Evolutionary conservation across 2,888 invertebrate genomes (phyloP), one percentile per base, ranked within the genome.

Genomic region (Drosophila peninsularis): DNA sequence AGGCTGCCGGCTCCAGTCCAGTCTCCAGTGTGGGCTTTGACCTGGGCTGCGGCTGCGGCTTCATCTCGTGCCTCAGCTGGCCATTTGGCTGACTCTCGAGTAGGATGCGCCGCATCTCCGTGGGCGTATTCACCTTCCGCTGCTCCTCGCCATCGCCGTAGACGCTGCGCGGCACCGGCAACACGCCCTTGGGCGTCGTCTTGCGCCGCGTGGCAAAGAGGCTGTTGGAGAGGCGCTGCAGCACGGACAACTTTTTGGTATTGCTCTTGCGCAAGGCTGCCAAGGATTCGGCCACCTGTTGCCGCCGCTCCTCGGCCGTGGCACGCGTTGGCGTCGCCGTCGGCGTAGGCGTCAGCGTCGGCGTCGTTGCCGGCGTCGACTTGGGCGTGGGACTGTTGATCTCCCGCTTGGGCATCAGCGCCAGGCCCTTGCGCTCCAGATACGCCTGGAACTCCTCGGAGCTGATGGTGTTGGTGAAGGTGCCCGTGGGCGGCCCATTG

Each of bases 361-460:
- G 47, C 5, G 68, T 62, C 9, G 63, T 24, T 4, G 27, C 57
- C 0, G 65, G 71, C 14, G 65, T 70, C 4, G 47, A n/a, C 5
- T 45, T 49, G 2, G 69, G 54, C 13, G 56, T 39, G 5, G 83
- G 76, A 41, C 82, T 83, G 50, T 83, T 85, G 0, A 80, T 47
- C 21, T 86, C 74, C 44, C 87, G 79, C 36, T 85, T 88, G 7
- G 92, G 91, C 68, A 91, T 89, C 34, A 93, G 63, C 0, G 89
- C 77, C 3, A 93, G 74, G 1, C 92, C 92, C 58, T 92, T 92
- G 67, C 90, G 90, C 11, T 90, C 90, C 34, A 93, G 75, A 69
- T 90, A 93, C n/a, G 92, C 91, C 62, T 91, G 90, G 63, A 93
- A 93, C 65, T 92, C 92, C 50, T 89, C 90, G 7, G 92, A 92